phyloP scores from a whole-genome alignment of 2,797 vertebrate species.

The Acanthis flammea region DNA sequence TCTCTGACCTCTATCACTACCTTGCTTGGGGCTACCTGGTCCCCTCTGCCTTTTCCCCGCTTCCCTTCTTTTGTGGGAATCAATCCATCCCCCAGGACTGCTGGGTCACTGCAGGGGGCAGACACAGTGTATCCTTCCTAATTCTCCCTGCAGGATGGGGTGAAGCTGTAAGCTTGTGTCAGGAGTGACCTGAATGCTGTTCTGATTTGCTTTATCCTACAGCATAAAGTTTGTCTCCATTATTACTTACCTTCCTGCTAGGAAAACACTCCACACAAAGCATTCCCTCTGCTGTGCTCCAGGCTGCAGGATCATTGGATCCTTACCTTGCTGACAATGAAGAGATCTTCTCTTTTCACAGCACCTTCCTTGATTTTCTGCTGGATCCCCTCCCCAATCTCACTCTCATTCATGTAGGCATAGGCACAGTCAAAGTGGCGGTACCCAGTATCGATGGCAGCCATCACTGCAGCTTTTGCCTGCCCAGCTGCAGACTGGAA shows the following conservation, averaged over 20 bases:
- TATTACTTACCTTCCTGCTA: not conserved
- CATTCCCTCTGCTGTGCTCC: not conserved
- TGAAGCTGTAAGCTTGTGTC: not conserved
- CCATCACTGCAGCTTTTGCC: conserved; percentile 74
- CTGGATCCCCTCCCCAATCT: conserved; percentile 78
- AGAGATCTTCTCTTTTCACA: conserved; percentile 85
- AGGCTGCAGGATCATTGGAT: not conserved
- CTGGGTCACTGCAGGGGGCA: not conserved
- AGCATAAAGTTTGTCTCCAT: not conserved
- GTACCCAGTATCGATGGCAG: conserved; percentile 80
- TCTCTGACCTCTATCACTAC: not conserved
- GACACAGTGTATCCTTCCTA: not conserved
- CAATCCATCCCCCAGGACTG: not conserved
- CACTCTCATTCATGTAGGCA: conserved; percentile 79
- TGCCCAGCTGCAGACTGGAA: conserved; percentile 79
- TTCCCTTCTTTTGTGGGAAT: not conserved
- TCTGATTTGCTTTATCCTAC: not conserved
- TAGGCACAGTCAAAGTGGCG: conserved; percentile 84
- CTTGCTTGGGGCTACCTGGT: not conserved
- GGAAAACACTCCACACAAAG: not conserved
- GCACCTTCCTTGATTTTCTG: conserved; percentile 77
- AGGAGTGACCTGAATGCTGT: not conserved
- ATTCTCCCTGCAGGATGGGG: not conserved
- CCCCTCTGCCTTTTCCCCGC: not conserved
- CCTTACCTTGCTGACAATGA: conserved; percentile 81